These are phyloP conservation scores for Mizuhopecten yessoensis DNA, from an alignment of 1,140 invertebrate species.

Conservation along the genomic window DNA sequence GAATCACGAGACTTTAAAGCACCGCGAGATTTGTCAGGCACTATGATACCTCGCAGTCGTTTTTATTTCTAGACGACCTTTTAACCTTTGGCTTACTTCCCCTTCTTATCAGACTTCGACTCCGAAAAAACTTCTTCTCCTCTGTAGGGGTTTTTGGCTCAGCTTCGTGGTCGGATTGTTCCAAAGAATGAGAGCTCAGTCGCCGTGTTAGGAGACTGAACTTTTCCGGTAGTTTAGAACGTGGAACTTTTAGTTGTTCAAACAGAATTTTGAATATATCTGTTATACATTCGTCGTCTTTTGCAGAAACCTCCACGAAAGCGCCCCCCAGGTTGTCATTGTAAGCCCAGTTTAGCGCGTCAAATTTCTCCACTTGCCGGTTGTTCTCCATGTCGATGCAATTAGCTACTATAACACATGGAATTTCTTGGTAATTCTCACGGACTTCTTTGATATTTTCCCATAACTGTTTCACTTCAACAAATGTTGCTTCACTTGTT, in stretches of 20 bases:
- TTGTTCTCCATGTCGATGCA: slow-evolving; percentile 88
- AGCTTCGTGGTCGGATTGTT: slow-evolving; percentile 65
- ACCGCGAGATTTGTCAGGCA: background rate
- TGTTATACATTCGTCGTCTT: slow-evolving; percentile 74
- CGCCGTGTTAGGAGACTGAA: slow-evolving; percentile 63
- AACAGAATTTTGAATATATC: slow-evolving; percentile 78
- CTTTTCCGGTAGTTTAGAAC: slow-evolving; percentile 61
- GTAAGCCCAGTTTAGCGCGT: slow-evolving; percentile 79
- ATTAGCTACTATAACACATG: slow-evolving; percentile 93
- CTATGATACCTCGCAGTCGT: slow-evolving; percentile 77
- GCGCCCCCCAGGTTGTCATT: slow-evolving; percentile 73
- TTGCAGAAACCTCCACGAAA: slow-evolving; percentile 80
- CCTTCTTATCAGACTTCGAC: slow-evolving; percentile 77
- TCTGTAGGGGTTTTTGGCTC: slow-evolving; percentile 63
- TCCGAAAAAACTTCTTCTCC: slow-evolving; percentile 74
- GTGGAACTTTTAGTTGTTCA: slow-evolving; percentile 74
- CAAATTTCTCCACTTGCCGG: slow-evolving; percentile 78
- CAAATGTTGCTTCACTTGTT: slow-evolving; percentile 90
- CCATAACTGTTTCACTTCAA: slow-evolving; percentile 91
- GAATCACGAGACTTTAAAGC: background rate
- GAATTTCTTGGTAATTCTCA: slow-evolving; percentile 91
- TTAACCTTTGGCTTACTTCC: slow-evolving; percentile 77
- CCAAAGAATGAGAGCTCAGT: slow-evolving; percentile 75
- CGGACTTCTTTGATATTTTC: slow-evolving; percentile 92
- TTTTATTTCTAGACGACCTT: slow-evolving; percentile 65